Conservation (phyloP, 2,888 invertebrate genomes). For the Teleogryllus oceanicus region DNA sequence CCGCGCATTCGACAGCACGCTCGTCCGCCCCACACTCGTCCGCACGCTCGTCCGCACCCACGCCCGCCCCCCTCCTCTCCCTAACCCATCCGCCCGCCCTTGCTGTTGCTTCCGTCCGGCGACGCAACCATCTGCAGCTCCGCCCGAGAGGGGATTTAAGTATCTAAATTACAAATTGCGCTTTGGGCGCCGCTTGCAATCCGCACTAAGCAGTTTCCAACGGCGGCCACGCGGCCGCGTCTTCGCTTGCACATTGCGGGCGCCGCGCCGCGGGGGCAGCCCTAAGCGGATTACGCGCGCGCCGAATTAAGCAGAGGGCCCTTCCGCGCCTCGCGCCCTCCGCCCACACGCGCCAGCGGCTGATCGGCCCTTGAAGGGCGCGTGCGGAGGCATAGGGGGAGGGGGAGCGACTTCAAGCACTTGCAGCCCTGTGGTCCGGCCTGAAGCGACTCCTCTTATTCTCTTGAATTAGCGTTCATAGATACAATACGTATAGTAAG, state of each 20-base stretch:
- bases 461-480: too few relatives aligned
- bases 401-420: too few relatives aligned
- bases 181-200: neutral
- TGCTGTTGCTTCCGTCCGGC: neutral
- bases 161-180: neutral
- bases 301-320: slow-evolving; percentile 7
- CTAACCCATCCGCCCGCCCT: neutral
- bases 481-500: too few relatives aligned
- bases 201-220: neutral
- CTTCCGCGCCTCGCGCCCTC: neutral
- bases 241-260: slow-evolving; percentile 6
- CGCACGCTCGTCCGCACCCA: neutral
- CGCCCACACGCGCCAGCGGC: too few relatives aligned
- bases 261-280: neutral
- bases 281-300: neutral
- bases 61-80: neutral
- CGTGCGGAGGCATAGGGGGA: too few relatives aligned
- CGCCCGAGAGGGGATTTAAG: neutral
- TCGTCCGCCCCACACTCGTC: accelerated
- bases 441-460: too few relatives aligned
- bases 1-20: neutral
- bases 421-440: too few relatives aligned
- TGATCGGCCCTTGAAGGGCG: too few relatives aligned
- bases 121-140: neutral
- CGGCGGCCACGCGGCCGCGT: slow-evolving; percentile 4